A percentile compares a stretch with the other conserved stretches of the same genome.
Conservation (phyloP, 2,888 invertebrate genomes). For the Apamea sordens region DNA sequence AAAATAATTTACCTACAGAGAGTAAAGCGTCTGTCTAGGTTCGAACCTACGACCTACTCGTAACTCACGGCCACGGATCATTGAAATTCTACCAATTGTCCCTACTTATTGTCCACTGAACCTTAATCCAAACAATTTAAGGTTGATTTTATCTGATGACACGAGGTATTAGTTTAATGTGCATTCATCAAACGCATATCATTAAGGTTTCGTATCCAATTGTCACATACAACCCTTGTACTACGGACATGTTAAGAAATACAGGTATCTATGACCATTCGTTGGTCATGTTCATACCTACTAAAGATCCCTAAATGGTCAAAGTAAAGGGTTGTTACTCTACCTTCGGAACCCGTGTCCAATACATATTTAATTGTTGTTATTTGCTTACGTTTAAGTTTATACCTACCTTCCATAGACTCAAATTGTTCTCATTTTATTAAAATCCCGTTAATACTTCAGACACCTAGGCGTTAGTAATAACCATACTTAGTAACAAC, state of each 20-base stretch:
- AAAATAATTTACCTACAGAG: no score
- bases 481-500: background rate
- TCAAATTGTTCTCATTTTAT: background rate
- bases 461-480: background rate
- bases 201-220: conserved; percentile 23
- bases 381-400: background rate
- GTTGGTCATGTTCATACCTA: conserved; percentile 1
- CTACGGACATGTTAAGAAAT: conserved; percentile 5
- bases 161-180: conserved; percentile 31
- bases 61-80: background rate
- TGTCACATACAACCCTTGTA: conserved; percentile 36
- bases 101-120: background rate
- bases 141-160: conserved; percentile 29
- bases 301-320: conserved; percentile 27
- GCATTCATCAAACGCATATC: conserved; percentile 37
- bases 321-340: conserved; percentile 9
- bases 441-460: background rate
- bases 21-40: no score
- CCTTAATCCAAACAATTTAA: background rate
- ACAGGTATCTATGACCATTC: conserved; percentile 23
- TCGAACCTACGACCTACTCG: background rate
- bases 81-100: background rate
- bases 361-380: background rate
- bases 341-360: background rate
- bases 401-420: background rate